These are phyloP conservation scores for Hydrolagus colliei DNA, from an alignment of 2,797 vertebrate species.

Conservation along the genomic window DNA sequence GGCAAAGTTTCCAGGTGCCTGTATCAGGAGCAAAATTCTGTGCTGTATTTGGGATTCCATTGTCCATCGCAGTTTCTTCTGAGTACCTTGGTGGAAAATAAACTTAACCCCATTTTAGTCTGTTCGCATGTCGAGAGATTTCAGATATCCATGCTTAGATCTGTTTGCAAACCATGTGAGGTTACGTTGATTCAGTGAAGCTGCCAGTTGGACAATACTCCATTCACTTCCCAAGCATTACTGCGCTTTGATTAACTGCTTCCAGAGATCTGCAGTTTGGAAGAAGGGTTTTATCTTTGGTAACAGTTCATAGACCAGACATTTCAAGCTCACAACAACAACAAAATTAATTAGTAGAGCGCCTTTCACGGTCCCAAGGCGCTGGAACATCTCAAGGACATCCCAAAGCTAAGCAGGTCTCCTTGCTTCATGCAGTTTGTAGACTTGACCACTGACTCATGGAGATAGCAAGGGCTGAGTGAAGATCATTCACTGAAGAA, in stretches of 20 bases:
- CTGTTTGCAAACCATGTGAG: background rate
- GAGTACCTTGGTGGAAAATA: too few relatives aligned
- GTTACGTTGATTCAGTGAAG: too few relatives aligned
- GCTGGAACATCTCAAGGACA: too few relatives aligned
- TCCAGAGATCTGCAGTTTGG: background rate
- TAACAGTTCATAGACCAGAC: background rate
- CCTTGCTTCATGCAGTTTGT: background rate
- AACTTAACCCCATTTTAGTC: background rate
- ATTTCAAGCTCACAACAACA: background rate
- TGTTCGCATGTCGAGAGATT: background rate
- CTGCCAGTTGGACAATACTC: too few relatives aligned
- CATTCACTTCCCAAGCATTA: too few relatives aligned
- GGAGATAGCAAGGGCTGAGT: background rate
- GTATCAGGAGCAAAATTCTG: background rate
- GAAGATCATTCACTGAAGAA: background rate
- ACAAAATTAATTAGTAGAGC: too few relatives aligned
- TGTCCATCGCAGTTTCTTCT: background rate
- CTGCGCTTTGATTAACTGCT: too few relatives aligned
- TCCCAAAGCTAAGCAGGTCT: background rate
- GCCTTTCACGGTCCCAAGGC: too few relatives aligned
- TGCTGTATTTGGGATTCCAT: background rate
- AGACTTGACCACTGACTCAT: background rate
- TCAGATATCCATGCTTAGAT: background rate
- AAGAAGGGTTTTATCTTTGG: background rate
- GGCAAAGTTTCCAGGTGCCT: background rate